Percentiles rank a stretch among this genome's conserved stretches.
phyloP scores from a whole-genome alignment of 30 jellyfish, hydroid and myxozoan genomes.

The Hydractinia symbiolongicarpus region DNA sequence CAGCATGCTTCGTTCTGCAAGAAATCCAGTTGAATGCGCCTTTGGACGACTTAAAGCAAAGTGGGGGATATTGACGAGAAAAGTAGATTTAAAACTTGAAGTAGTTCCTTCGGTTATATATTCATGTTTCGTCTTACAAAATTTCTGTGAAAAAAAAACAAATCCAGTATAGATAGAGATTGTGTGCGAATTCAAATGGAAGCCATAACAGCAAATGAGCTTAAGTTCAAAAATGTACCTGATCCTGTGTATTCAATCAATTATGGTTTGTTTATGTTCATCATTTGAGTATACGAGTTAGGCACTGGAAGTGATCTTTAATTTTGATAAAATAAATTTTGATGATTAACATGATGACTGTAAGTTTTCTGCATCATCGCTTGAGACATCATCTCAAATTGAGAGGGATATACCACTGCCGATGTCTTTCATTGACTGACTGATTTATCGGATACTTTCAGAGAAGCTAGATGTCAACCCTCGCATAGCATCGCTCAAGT shows the following conservation, averaged over 20 bases:
- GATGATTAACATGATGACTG: too few species aligned
- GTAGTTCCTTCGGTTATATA: neutral
- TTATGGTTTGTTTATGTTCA: too few species aligned
- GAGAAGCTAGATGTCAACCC: too few species aligned
- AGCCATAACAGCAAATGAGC: neutral
- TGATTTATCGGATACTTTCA: too few species aligned
- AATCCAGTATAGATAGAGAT: neutral
- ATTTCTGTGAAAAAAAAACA: neutral
- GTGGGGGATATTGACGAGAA: slow-evolving; percentile 1
- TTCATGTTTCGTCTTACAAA: slow-evolving; percentile 1
- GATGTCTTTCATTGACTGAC: too few species aligned
- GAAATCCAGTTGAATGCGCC: slow-evolving; percentile 8
- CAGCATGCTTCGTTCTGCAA: neutral
- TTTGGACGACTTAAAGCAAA: neutral
- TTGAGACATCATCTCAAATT: too few species aligned
- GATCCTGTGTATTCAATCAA: neutral
- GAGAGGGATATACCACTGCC: too few species aligned
- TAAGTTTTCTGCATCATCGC: too few species aligned
- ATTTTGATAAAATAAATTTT: too few species aligned
- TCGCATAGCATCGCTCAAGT: too few species aligned
- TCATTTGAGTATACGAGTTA: too few species aligned
- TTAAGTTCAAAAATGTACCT: neutral
- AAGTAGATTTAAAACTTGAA: neutral
- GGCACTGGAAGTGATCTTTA: too few species aligned
- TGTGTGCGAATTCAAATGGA: neutral